Base-by-base conservation (phyloP, 2,113 vertebrate species). In the Tympanuchus pallidicinctus region DNA sequence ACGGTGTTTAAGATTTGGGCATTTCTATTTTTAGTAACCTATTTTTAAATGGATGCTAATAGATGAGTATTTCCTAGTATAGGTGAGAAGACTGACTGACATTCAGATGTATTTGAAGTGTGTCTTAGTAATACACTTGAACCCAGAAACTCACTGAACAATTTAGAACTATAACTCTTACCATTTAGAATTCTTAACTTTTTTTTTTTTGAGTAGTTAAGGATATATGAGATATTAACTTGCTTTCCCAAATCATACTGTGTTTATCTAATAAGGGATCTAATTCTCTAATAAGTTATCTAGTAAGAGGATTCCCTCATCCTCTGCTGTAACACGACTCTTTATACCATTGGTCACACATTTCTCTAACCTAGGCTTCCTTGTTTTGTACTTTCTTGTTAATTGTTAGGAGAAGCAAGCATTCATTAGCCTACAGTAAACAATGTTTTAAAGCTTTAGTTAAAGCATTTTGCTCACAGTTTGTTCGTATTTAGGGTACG, bases 361-460 rank as follows among this genome's bases (percentile, higher is more conserved):
- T 36, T 86, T 74, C 60, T 67, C 45, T 34, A 75, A 64, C 6
- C 47, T n/a, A 73, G 65, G 32, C 16, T 79, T 73, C 50, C 34
- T 57, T 70, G 45, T 74, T 77, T 86, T 64, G 38, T 83, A 61
- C 69, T 89, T 90, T 42, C 75, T 34, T 34, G 34, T 34, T 34
- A 95, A 66, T 20, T 79, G 42, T 48, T 69, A 57, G 42, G 71
- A 82, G 88, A 77, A 94, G 81, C 73, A 90, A 83, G 34, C 63
- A 79, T 90, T 90, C 76, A 91, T 94, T 82, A 90, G 47, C 70
- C 82, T 85, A 87, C 25, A 81, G 67, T 77, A 85, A 93, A 82
- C 34, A 56, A 45, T 48, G 71, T 43, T 88, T 88, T 65, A 86
- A 90, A 81, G 74, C 63, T 92, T 66, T 75, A 80, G 22, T 50